These are phyloP conservation scores for Machimus rusticus DNA, from an alignment of 2,888 invertebrate genomes.

Conservation along the genomic window DNA sequence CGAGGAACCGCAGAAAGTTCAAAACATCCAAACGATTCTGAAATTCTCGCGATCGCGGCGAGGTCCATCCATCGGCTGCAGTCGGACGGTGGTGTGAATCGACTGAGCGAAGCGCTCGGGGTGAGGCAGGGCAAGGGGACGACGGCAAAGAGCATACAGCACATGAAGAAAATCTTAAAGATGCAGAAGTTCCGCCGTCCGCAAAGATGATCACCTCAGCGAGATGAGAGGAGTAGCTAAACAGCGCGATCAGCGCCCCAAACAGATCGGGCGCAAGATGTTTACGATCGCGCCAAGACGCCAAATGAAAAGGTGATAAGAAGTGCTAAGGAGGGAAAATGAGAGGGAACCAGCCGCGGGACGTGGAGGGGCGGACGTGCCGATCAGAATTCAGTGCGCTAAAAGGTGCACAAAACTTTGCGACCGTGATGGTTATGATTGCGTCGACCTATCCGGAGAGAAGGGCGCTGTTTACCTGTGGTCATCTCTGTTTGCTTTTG, in stretches of 20 bases:
- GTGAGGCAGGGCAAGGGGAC: not conserved
- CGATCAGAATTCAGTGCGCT: constrained; percentile 1
- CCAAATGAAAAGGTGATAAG: constrained; percentile 32
- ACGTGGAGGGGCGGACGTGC: not conserved
- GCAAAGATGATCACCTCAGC: constrained; percentile 5
- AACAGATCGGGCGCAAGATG: constrained; percentile 9
- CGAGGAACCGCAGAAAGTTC: constrained; percentile 13
- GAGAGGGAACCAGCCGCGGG: not conserved
- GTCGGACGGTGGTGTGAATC: not conserved
- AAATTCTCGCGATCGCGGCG: not conserved
- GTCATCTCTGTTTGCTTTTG: constrained; percentile 36
- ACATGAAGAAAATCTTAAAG: constrained; percentile 8
- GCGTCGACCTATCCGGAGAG: not conserved
- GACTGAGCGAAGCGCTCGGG: not conserved
- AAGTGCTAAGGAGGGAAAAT: constrained; percentile 5
- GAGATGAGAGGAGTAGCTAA: constrained; percentile 13
- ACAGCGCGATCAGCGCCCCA: constrained; percentile 7
- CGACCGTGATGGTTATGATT: constrained; percentile 32
- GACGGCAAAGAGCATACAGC: not conserved
- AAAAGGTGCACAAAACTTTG: constrained; percentile 36
- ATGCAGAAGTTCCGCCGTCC: constrained; percentile 5
- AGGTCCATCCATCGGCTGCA: not conserved
- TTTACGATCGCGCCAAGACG: constrained; percentile 19
- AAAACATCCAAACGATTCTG: constrained; percentile 18
- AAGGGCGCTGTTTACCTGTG: constrained; percentile 31